Conservation (phyloP, 2,797 vertebrate species). For the Sebastes miniatus region DNA sequence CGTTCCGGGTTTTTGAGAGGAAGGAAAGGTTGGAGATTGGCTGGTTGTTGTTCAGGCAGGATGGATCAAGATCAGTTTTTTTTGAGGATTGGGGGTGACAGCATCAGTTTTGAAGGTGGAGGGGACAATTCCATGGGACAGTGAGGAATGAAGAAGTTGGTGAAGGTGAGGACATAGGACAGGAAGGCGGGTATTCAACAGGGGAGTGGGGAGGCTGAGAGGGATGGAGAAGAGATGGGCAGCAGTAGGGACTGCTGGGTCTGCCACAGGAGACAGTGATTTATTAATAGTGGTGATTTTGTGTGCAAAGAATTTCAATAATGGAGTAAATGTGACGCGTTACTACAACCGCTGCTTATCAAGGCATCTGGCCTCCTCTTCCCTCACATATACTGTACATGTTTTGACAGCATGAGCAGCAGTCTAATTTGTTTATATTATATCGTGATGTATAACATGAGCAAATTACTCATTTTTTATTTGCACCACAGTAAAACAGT, state of each 20-base stretch:
- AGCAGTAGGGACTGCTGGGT: too few relatives aligned
- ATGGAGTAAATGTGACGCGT: not conserved
- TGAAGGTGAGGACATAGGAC: not conserved
- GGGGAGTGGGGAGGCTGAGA: too few relatives aligned
- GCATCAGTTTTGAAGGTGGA: not conserved
- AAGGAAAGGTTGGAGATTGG: not conserved
- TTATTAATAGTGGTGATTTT: too few relatives aligned
- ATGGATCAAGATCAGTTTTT: not conserved
- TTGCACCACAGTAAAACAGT: not conserved
- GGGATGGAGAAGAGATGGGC: too few relatives aligned
- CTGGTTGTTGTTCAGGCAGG: too few relatives aligned
- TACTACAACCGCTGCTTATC: not conserved
- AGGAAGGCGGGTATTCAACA: not conserved
- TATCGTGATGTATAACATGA: not conserved
- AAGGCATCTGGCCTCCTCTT: not conserved
- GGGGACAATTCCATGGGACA: not conserved
- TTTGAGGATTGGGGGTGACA: not conserved
- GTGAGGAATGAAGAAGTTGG: not conserved
- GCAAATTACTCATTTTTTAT: not conserved
- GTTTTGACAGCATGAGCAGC: not conserved
- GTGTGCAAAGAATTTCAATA: too few relatives aligned
- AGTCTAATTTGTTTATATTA: not conserved
- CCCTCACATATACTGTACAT: not conserved
- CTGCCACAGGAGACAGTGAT: too few relatives aligned
- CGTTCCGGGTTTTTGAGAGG: not conserved